A percentile compares a stretch with the other conserved stretches of the same genome.
Conservation (phyloP, 2,888 invertebrate genomes). For the Adelognathus sp. region DNA sequence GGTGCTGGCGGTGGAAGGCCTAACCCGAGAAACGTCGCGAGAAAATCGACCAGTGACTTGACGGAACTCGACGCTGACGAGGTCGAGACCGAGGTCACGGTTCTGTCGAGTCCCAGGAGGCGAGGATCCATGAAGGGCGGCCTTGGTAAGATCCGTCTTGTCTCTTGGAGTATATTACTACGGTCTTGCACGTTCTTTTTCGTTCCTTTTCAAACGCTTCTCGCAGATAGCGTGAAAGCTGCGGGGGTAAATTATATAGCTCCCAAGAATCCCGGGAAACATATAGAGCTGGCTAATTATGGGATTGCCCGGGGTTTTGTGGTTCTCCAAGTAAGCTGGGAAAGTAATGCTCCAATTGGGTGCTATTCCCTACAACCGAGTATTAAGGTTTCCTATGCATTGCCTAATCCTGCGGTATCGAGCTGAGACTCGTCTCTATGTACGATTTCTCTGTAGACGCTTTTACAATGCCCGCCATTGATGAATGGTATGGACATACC, state of each 20-base stretch:
- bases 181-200: not conserved
- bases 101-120: conserved; percentile 86
- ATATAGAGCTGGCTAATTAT: not conserved
- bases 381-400: not conserved
- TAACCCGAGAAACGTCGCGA: conserved; percentile 63
- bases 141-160: conserved; percentile 69
- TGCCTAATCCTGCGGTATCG: not conserved
- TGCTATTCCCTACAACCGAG: not conserved
- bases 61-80: conserved; percentile 84
- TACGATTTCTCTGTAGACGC: no score
- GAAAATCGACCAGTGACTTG: conserved; percentile 91
- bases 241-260: not conserved
- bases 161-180: not conserved
- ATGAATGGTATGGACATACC: no score
- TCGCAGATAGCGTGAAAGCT: not conserved
- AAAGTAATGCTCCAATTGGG: not conserved
- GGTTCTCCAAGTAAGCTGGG: not conserved
- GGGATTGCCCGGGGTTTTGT: not conserved
- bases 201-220: not conserved
- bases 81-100: conserved; percentile 83
- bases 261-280: not conserved
- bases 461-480: no score
- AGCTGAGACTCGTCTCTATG: not conserved
- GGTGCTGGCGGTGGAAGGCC: conserved; percentile 56
- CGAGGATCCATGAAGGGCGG: conserved; percentile 84